Evolutionary conservation across 2,888 invertebrate species (phyloP).

Genomic region (Aspidiotus destructor): DNA sequence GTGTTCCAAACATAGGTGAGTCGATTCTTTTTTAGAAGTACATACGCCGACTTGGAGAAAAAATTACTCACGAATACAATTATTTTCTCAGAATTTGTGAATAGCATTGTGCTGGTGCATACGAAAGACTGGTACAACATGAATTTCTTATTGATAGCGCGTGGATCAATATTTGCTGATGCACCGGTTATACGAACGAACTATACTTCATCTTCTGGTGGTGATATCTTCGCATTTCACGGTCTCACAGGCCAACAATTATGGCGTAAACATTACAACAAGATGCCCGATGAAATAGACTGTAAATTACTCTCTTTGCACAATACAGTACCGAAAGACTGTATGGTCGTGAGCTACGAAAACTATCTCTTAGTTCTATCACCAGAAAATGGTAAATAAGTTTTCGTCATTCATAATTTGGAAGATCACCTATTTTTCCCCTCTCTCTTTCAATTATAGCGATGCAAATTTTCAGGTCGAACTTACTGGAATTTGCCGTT

Average conservation of each 20-base stretch:
- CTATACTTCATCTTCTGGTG: conserved; percentile 45
- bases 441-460: neutral
- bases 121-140: conserved; percentile 41
- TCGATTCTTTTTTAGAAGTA: neutral
- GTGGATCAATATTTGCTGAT: conserved; percentile 45
- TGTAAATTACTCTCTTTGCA: conserved; percentile 65
- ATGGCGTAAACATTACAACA: conserved; percentile 61
- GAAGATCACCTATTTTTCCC: neutral
- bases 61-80: neutral
- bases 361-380: conserved; percentile 55
- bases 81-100: conserved; percentile 47
- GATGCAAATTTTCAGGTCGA: conserved; percentile 4
- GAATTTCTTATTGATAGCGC: conserved; percentile 63
- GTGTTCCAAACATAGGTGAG: conserved; percentile 14
- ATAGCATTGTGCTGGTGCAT: conserved; percentile 58
- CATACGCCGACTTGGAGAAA: neutral
- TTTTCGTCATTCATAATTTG: neutral
- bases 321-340: conserved; percentile 60
- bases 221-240: conserved; percentile 60
- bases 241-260: conserved; percentile 60
- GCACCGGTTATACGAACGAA: conserved; percentile 42
- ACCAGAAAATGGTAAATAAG: conserved; percentile 48
- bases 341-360: conserved; percentile 61
- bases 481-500: neutral
- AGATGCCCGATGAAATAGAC: conserved; percentile 56